Base-by-base conservation (phyloP, 2,888 invertebrate genomes). In the Mythimna albipuncta region DNA sequence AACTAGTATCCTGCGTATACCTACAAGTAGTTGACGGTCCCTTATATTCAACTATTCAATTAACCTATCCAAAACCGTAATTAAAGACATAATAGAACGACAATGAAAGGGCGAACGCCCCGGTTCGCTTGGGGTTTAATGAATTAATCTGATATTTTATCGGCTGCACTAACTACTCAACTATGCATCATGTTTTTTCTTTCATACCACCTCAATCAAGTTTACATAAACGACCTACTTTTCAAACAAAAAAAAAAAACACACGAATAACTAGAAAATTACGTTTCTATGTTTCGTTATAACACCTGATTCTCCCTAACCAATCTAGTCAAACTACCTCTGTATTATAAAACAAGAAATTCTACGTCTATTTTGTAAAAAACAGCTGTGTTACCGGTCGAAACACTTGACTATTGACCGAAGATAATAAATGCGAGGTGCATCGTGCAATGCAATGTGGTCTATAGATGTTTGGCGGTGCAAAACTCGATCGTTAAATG, bases 401-500 rank as follows among this genome's bases (percentile, higher is more conserved):
- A 58, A 67, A 79, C 52, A 70, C 67, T 72, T 83, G 72, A 64
- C 73, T 21, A 85, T 55, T 74, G 76, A 72, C 80, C 83, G 68
- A 61, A 54, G 69, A 83, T 83, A 83, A 83, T 85, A 47, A 55
- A 83, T 79, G 79, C 83, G 52, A 57, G 26, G 44, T 64, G 69
- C 73, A 76, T 74, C 59, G 62, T 52, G 71, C 73, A 70, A 58
- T 57, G 64, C 75, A 68, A 50, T 59, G 54, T 62, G 47, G 69
- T 52, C 64, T 67, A 82, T 89, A 86, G 82, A 81, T 82, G 85
- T 81, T 88, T 75, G 73, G 75, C 80, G 83, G 81, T 79, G 82
- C 73, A 81, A 83, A 86, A 82, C 83, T 82, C 71, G 70, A 65
- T 77, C 61, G 68, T 63, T 52, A 67, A 19, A 75, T 70, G 77